Evolutionary conservation across 2,797 vertebrate species (phyloP), one percentile per base, ranked within the genome.

Genomic region (Sebastes hubbsi): DNA sequence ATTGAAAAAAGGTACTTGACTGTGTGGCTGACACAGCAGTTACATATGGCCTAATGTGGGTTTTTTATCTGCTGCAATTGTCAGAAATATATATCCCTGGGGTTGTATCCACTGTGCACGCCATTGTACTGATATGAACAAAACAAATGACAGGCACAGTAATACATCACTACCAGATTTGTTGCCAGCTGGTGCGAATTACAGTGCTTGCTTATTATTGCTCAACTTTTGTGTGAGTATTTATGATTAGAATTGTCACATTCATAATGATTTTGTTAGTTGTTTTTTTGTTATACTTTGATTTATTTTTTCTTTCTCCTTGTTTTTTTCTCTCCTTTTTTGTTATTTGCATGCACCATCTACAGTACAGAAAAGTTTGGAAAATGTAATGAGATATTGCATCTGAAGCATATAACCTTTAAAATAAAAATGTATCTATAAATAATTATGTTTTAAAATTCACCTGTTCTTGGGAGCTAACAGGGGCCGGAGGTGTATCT

Each of bases 71-170:
- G 83, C 55, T 65, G 74, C 74, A 85, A 78, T 92, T 94, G 94
- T 94, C 91, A 93, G 91, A 89, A 92, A 93, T 94, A 93, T 93
- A 95, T 93, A 95, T 93, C 84, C 90, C 77, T 29, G 46, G 64
- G 83, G 75, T 91, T 91, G 84, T 88, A 90, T 92, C 87, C 92
- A 86, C 86, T 80, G 79, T 91, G 91, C 87, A 86, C 77, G 89
- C 91, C 90, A 88, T 93, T 94, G 85, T 86, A 89, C 89, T 87
- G 94, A 95, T 94, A 95, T 29, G 77, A 90, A 84, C 86, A 90
- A 95, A 95, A 95, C 88, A 92, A 95, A 95, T 93, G 90, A 91
- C 86, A 78, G 83, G 65, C 87, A 82, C 88, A 89, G 88, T 88
- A 91, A 93, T 74, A 78, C 83, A 86, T 82, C 77, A 61, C 55